phyloP scores from a whole-genome alignment of 2,113 vertebrate species.

The Shinisaurus crocodilurus region DNA sequence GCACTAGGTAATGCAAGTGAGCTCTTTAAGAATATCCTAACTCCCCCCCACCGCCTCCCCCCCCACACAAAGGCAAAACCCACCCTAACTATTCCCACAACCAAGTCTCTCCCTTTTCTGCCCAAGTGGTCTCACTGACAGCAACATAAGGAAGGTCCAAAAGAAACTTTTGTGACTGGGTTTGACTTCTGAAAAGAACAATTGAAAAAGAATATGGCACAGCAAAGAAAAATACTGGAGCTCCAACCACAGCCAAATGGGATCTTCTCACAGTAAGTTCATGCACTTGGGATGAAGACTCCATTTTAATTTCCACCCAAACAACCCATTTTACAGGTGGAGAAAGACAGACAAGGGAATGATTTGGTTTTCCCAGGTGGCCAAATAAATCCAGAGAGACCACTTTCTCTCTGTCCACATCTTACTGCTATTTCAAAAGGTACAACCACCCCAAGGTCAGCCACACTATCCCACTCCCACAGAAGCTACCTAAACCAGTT shows the following conservation, averaged over 20 bases:
- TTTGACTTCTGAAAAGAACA: neutral
- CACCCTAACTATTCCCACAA: too few species aligned
- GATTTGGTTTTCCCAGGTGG: neutral
- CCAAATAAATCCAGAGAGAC: neutral
- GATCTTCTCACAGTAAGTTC: neutral
- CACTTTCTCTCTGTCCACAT: neutral
- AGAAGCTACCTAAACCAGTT: too few species aligned
- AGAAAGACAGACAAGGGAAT: neutral
- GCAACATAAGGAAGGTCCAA: neutral
- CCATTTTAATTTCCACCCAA: neutral
- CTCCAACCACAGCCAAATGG: neutral
- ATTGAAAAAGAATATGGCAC: neutral
- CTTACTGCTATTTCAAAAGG: neutral
- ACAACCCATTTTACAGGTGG: neutral
- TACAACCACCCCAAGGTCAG: neutral
- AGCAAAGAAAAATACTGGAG: neutral
- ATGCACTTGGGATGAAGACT: too few species aligned
- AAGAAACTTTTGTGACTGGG: neutral
- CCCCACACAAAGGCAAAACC: neutral
- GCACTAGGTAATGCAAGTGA: neutral
- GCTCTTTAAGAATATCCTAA: neutral
- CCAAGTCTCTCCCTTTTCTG: too few species aligned
- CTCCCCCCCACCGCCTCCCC: neutral
- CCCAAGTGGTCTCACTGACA: neutral
- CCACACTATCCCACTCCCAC: neutral